phyloP scores from a whole-genome alignment of 2,888 invertebrate species.

The Bugulina stolonifera region DNA sequence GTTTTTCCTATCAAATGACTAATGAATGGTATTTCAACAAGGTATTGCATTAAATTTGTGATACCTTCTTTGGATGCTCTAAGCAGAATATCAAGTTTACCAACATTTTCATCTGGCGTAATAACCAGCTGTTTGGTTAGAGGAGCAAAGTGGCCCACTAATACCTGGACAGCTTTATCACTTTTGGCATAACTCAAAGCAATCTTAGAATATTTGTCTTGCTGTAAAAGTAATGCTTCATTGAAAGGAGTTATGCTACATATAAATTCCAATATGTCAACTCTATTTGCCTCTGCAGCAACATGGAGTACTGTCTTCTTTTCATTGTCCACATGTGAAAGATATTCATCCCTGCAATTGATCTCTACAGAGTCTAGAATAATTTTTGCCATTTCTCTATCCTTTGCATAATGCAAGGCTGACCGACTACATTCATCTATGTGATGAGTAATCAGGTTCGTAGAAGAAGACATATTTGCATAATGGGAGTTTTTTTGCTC shows the following conservation, averaged over 20 bases:
- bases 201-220: not conserved
- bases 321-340: not conserved
- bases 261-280: not conserved
- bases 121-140: not conserved
- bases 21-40: not conserved
- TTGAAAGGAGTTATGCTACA: not conserved
- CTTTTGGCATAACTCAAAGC: not conserved
- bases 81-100: not conserved
- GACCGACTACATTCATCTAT: not conserved
- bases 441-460: not conserved
- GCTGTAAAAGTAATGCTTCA: not conserved
- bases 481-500: no score
- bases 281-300: not conserved
- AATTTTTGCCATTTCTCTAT: not conserved
- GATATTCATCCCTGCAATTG: not conserved
- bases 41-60: not conserved
- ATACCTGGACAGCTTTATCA: not conserved
- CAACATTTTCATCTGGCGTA: not conserved
- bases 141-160: not conserved
- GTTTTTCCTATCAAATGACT: not conserved
- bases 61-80: not conserved
- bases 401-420: not conserved
- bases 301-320: not conserved
- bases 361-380: not conserved
- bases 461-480: not conserved